phyloP scores from a whole-genome alignment of 2,797 vertebrate genomes.

The Thripadectes ignobilis region DNA sequence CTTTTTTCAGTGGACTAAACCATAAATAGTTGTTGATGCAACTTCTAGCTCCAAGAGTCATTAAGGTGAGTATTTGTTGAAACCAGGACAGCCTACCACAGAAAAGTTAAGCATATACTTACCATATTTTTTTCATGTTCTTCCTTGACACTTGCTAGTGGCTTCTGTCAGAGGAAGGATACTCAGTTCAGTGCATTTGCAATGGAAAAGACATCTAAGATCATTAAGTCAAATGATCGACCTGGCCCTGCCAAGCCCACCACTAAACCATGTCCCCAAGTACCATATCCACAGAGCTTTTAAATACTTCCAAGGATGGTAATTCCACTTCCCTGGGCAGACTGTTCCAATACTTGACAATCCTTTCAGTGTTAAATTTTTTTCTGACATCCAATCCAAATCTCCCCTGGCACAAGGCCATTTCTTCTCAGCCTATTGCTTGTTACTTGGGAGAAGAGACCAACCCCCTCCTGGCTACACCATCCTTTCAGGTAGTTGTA shows the following conservation, averaged over 20 bases:
- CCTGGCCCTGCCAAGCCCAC: background rate
- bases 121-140: background rate
- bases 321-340: background rate
- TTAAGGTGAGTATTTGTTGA: background rate
- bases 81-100: background rate
- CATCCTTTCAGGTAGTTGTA: background rate
- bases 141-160: background rate
- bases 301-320: background rate
- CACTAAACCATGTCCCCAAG: background rate
- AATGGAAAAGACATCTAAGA: background rate
- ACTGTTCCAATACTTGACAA: background rate
- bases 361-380: background rate
- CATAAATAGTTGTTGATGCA: background rate
- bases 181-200: background rate
- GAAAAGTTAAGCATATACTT: background rate
- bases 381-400: background rate
- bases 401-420: background rate
- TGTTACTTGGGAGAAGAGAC: background rate
- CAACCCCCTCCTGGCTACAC: accelerated
- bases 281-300: background rate
- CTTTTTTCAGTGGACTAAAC: background rate
- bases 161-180: background rate
- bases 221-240: background rate
- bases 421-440: background rate
- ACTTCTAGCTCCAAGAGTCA: background rate